phyloP scores from a whole-genome alignment of 1,140 invertebrate species.

The Drosophila rhopaloa region DNA sequence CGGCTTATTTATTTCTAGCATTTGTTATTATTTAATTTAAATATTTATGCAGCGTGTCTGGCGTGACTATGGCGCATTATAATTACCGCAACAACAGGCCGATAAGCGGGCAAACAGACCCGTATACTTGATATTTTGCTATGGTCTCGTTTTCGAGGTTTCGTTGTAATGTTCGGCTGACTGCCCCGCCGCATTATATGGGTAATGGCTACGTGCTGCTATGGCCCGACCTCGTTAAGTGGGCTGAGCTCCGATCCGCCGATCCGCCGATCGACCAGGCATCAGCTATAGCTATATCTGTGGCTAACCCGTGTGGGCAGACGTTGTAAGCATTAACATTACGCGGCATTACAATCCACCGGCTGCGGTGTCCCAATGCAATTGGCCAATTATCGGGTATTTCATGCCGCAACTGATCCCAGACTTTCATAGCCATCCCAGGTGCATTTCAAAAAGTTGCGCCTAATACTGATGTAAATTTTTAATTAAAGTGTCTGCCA shows the following conservation, averaged over 20 bases:
- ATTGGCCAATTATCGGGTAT: slow-evolving; percentile 47
- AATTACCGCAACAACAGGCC: slow-evolving; percentile 55
- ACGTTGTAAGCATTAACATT: slow-evolving; percentile 15
- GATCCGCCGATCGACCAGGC: neutral
- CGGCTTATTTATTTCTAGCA: slow-evolving; percentile 66
- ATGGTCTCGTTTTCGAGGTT: slow-evolving; percentile 54
- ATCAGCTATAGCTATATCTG: slow-evolving; percentile 9
- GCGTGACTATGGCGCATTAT: slow-evolving; percentile 77
- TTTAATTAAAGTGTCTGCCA: slow-evolving; percentile 26
- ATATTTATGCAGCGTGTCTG: slow-evolving; percentile 82
- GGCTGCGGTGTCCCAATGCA: slow-evolving; percentile 34
- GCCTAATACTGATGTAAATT: slow-evolving; percentile 31
- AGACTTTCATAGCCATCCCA: slow-evolving; percentile 28
- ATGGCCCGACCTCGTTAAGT: slow-evolving; percentile 61
- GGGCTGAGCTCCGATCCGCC: slow-evolving; percentile 22
- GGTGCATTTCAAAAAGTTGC: slow-evolving; percentile 16
- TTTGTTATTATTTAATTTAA: slow-evolving; percentile 81
- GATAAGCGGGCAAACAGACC: slow-evolving; percentile 16
- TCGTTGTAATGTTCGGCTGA: slow-evolving; percentile 30
- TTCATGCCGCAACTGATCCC: slow-evolving; percentile 37
- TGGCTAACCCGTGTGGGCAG: slow-evolving; percentile 29
- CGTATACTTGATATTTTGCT: slow-evolving; percentile 65
- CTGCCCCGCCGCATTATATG: slow-evolving; percentile 21
- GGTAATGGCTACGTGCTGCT: slow-evolving; percentile 61
- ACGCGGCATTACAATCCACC: slow-evolving; percentile 4